Conservation (phyloP, 2,888 invertebrate genomes). For the Hydrotaea diabolus region DNA sequence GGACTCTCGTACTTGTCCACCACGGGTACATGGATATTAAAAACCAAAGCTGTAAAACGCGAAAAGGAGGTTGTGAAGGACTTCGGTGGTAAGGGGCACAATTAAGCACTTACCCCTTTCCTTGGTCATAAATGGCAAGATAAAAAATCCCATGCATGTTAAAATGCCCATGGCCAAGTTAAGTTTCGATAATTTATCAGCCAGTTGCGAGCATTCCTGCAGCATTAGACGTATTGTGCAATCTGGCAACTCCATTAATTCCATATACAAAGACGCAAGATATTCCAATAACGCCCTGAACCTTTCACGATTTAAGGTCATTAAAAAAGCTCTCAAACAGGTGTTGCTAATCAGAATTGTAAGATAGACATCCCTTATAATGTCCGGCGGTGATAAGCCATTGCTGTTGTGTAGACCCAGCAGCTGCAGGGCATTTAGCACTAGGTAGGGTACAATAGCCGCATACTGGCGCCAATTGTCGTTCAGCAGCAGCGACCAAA, state of each 20-base stretch:
- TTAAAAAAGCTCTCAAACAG: slow-evolving; percentile 68
- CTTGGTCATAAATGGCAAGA: slow-evolving; percentile 72
- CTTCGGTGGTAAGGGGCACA: not conserved
- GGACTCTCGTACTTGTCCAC: slow-evolving; percentile 64
- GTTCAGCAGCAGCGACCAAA: slow-evolving; percentile 74
- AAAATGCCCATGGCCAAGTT: slow-evolving; percentile 73
- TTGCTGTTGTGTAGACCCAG: slow-evolving; percentile 72
- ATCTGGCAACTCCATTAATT: slow-evolving; percentile 70
- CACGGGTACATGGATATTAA: slow-evolving; percentile 65
- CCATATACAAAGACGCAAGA: slow-evolving; percentile 68
- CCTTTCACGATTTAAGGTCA: slow-evolving; percentile 69
- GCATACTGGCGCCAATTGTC: slow-evolving; percentile 75
- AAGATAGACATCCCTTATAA: slow-evolving; percentile 73
- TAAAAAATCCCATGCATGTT: slow-evolving; percentile 72
- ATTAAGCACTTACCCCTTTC: slow-evolving; percentile 68
- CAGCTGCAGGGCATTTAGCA: slow-evolving; percentile 72
- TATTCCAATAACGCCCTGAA: slow-evolving; percentile 72
- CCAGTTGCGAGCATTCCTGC: slow-evolving; percentile 68
- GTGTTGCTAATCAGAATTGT: slow-evolving; percentile 73
- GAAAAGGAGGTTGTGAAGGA: not conserved
- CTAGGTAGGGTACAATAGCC: slow-evolving; percentile 69
- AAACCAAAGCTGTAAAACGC: slow-evolving; percentile 62
- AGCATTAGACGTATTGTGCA: slow-evolving; percentile 66
- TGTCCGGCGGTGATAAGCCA: slow-evolving; percentile 69
- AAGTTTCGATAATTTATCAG: slow-evolving; percentile 69